Evolutionary conservation across 2,113 vertebrate genomes (phyloP), one percentile per base, ranked within the genome.

Genomic region (Tachycineta bicolor): DNA sequence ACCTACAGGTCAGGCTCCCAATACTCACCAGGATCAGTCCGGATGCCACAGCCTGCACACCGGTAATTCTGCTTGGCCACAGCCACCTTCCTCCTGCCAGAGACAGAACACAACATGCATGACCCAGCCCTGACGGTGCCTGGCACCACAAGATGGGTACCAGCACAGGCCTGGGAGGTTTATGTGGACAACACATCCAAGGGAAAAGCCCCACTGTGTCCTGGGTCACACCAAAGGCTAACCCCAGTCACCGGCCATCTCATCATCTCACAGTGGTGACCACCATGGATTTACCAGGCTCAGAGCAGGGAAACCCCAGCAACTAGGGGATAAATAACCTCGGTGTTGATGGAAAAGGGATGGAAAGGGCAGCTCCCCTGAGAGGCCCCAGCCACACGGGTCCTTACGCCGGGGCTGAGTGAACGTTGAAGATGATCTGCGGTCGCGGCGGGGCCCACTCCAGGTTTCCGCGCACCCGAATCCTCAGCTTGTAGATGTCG

Each of bases 401-500:
- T 81, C 97, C 98, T 98, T 97, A 99, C 99, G 99, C 99, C 33
- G 99, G 99, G 14, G 99, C 98, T n/a, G 98, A 97, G 82, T 99
- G 99, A 89, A 99, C 96, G 41, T 99, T 99, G 95, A 99, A 99
- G 97, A 99, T 99, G 84, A 99, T 99, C 96, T 99, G 99, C 2
- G 99, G 99, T 60, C 99, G 98, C 0, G 99, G 99, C 1, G 99
- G 99, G 1, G 99, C 99, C 99, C 99, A 99, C 83, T 99, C 99
- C 78, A 99, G 97, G 96, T 99, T 99, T 59, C 99, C 99, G 0
- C 99, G 98, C 13, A 99, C 99, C 12, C 99, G 98, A 94, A 99
- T 99, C 55, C 99, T 98, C 67, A 99, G 97, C 86, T 99, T 99
- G 96, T 99, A 99, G 97, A 99, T 98, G 93, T 99, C 99, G 0